These are phyloP conservation scores for Delichon dasypus DNA, from an alignment of 2,797 vertebrate species.

Conservation along the genomic window DNA sequence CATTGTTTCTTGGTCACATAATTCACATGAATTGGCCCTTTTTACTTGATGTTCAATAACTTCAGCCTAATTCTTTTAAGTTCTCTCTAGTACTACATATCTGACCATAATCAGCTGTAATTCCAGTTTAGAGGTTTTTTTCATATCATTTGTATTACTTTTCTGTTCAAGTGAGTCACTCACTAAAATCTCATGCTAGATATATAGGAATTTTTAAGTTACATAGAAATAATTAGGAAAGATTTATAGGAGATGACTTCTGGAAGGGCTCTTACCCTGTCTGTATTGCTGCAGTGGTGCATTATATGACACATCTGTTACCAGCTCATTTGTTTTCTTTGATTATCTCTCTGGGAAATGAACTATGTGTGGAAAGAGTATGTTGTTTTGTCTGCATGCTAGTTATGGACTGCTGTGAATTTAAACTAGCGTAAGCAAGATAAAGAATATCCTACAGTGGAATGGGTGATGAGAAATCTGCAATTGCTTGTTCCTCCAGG, in stretches of 20 bases:
- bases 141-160: neutral
- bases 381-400: conserved; percentile 52
- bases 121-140: neutral
- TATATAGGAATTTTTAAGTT: conserved; percentile 1
- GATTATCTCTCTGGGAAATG: conserved; percentile 37
- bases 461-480: neutral
- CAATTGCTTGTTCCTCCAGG: neutral
- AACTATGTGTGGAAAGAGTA: conserved; percentile 18
- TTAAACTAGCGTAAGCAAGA: conserved; percentile 5
- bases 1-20: conserved; percentile 44
- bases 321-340: conserved; percentile 24
- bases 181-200: neutral
- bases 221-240: neutral
- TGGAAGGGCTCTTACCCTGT: neutral
- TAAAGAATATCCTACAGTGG: neutral
- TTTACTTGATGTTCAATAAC: conserved; percentile 15
- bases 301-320: conserved; percentile 52
- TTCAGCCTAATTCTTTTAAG: neutral
- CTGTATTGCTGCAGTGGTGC: neutral
- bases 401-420: neutral
- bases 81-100: neutral
- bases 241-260: conserved; percentile 15
- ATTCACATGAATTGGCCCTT: conserved; percentile 38
- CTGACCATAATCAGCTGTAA: neutral
- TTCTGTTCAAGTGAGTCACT: neutral